Base-by-base conservation (phyloP, 2,797 vertebrate genomes). In the Hipposideros larvatus region DNA sequence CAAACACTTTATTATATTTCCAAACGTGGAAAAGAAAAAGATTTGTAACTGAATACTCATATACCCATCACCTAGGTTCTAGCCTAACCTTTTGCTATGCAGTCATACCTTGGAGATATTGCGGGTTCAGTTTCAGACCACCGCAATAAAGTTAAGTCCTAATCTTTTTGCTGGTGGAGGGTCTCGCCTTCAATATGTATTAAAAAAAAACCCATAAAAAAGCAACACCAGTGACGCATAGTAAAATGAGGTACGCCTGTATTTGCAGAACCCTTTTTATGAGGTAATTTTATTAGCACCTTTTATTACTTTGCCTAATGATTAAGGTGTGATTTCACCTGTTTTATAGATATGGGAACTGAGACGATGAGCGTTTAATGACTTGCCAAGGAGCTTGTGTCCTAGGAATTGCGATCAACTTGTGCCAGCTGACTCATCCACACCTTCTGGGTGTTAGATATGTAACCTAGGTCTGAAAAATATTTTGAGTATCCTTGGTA, bases 231-330 rank as follows among this genome's bases (percentile, higher is more conserved):
- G 46, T 18, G 31, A 66, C 51, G n/a, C 80, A 46, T 61, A 66
- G 16, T 51, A 24, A 55, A 55, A 19, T 55, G 5, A 78, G n/a
- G 75, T 37, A 78, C 53, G 75, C 75, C 51, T 57, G 13, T 37
- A 57, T 71, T 59, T 83, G 65, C 89, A 87, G 70, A 95, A 90
- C 34, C 71, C 10, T 53, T 95, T 93, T 95, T 87, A 77, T 77
- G 21, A 28, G 22, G 24, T 37, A 43, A 59, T 51, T 75, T 91
- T 84, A 71, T 68, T 59, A 74, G 22, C 5, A 43, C 28, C 21
- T 86, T 94, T 93, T 93, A 63, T 93, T 93, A 63, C 28, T 70
- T 84, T 34, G 41, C 48, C 59, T 78, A 34, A 87, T 88, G 90
- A 97, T 80, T 92, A 48, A 93, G 22, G 70, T 79, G 9, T 80